Evolutionary conservation across 2,888 invertebrate genomes (phyloP), one percentile per base, ranked within the genome.

Genomic region (Hymenopus coronatus): DNA sequence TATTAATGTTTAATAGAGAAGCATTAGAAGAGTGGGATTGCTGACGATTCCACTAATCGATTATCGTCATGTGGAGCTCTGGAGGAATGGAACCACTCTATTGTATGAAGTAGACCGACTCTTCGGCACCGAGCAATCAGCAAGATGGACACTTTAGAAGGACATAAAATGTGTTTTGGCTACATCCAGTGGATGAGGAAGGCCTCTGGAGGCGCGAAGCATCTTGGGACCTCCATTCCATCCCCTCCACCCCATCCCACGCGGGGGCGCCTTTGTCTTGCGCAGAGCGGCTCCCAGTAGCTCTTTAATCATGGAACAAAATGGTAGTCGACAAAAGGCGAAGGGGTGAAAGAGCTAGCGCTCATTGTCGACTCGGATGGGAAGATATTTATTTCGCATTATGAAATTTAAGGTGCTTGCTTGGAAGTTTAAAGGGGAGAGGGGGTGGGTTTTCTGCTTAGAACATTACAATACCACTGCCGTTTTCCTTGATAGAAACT

Each of bases 321-420:
- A 89, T 89, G 90, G 88, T 88, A 86, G 89, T 88, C 89, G 82
- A 88, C 89, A 90, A 89, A 87, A 54, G 88, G 83, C 7, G 82
- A 30, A n/a, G 81, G 27, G 54, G 85, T 15, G 70, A 70, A 54
- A 28, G 54, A 54, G 81, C 14, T 28, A 28, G 28, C 28, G 20
- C 15, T 46, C 28, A 86, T 86, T 86, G 86, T 86, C 81, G 54
- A 86, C 81, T 81, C 86, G 46, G 86, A 86, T 88, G 88, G 84
- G 84, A 83, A 82, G 89, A 89, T 89, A 90, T 90, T 90, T 90
- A 90, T 90, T 89, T 90, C 89, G 89, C 88, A 89, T 89, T 90
- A 90, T 89, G 90, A 89, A 89, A 82, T 88, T 85, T 89, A 89
- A 90, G 90, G 89, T 88, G 88, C 81, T 88, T 84, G 85, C 40